Conservation (phyloP, 1,140 invertebrate species). For the Cephus cinctus region DNA sequence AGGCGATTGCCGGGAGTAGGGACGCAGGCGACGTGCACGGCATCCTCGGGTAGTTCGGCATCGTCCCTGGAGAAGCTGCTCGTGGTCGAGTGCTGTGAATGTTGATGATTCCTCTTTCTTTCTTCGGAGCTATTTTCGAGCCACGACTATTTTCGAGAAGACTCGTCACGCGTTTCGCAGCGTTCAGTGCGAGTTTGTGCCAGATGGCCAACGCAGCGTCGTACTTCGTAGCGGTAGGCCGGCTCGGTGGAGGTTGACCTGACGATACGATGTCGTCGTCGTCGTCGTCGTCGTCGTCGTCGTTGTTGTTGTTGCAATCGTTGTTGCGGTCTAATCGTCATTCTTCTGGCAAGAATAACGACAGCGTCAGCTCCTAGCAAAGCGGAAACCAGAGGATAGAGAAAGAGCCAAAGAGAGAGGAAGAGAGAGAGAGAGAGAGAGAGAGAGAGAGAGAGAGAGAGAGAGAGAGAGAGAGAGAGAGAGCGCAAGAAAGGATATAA, state of each 20-base stretch:
- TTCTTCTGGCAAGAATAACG: too few species aligned
- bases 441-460: background rate
- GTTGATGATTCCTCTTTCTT: slow-evolving; percentile 38
- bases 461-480: background rate
- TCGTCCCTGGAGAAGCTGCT: slow-evolving; percentile 21
- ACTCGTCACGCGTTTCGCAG: slow-evolving; percentile 45
- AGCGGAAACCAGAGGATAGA: too few species aligned
- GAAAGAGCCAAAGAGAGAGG: background rate
- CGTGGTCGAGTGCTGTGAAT: background rate
- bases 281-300: slow-evolving; percentile 18
- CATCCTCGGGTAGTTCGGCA: background rate
- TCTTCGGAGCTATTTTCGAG: slow-evolving; percentile 50
- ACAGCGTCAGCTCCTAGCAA: too few species aligned
- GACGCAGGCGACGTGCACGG: slow-evolving; percentile 14
- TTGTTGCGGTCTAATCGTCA: too few species aligned
- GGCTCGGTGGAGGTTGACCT: slow-evolving; percentile 1
- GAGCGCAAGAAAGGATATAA: background rate
- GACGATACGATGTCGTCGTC: slow-evolving; percentile 16
- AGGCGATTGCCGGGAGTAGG: too few species aligned
- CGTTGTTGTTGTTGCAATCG: slow-evolving; percentile 2
- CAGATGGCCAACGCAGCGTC: slow-evolving; percentile 43
- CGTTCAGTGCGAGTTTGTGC: slow-evolving; percentile 43
- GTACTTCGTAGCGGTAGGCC: slow-evolving; percentile 15
- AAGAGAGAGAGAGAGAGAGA: background rate
- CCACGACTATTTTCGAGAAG: slow-evolving; percentile 52